phyloP scores from a whole-genome alignment of 2,797 vertebrate genomes.

The Sebastes steindachneri region DNA sequence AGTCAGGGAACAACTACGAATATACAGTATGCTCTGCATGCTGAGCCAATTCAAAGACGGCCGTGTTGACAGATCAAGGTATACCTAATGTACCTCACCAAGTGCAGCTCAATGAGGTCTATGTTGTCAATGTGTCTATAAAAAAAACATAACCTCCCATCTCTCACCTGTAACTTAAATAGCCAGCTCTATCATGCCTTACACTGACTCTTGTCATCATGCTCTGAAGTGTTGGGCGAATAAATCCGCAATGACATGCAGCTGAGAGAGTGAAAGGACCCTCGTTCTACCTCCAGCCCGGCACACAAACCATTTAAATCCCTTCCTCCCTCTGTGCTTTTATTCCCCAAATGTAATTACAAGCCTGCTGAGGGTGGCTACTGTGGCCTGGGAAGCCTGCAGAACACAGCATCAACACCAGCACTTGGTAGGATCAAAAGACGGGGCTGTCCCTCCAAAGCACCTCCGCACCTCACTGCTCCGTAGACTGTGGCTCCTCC shows the following conservation, averaged over 20 bases:
- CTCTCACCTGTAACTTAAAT: slow-evolving; percentile 29
- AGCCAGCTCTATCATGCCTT: slow-evolving; percentile 24
- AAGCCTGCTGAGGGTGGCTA: slow-evolving; percentile 68
- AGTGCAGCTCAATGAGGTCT: not conserved
- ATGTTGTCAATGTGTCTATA: not conserved
- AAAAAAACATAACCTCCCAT: slow-evolving; percentile 1
- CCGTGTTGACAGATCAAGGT: not conserved
- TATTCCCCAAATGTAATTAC: slow-evolving; percentile 79
- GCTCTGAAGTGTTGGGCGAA: slow-evolving; percentile 34
- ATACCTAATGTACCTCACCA: not conserved
- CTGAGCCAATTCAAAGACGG: not conserved
- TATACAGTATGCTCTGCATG: not conserved
- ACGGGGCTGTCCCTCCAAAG: slow-evolving; percentile 34
- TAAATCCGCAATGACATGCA: slow-evolving; percentile 63
- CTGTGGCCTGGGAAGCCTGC: slow-evolving; percentile 58
- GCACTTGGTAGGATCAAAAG: slow-evolving; percentile 54
- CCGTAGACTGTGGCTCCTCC: slow-evolving; percentile 46
- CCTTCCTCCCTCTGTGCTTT: slow-evolving; percentile 68
- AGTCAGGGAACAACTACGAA: not conserved
- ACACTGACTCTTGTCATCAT: slow-evolving; percentile 12
- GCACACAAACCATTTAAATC: slow-evolving; percentile 71
- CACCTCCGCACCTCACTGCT: slow-evolving; percentile 54
- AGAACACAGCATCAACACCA: slow-evolving; percentile 58
- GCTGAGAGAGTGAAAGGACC: slow-evolving; percentile 42
- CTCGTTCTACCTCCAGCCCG: slow-evolving; percentile 47